Base-by-base conservation (phyloP, 2,797 vertebrate species). In the Pseudomugil tenellus region DNA sequence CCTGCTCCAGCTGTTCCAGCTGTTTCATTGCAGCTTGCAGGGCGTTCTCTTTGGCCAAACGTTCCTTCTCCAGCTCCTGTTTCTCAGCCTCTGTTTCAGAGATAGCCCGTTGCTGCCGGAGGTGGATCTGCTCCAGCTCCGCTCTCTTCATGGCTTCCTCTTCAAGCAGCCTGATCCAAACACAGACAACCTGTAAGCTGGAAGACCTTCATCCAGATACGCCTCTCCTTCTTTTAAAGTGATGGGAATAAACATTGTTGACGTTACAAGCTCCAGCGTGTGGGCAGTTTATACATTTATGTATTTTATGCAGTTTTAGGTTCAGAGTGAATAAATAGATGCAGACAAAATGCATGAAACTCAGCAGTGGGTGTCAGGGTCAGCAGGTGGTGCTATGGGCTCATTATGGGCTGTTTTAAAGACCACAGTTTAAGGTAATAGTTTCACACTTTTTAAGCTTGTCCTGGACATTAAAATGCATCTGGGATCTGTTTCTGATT, bases 41-140 rank as follows among this genome's bases (percentile, higher is more conserved):
- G 8, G 96, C 97, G 0, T 0, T 87, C 43, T 99, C 98, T 67
- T 99, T 98, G 63, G 91, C 81, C 74, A 91, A 54, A 0, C 95
- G 94, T 80, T 97, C 92, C 52, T 91, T 95, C 90, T 98, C 94
- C 87, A 99, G 88, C 87, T 96, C 95, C 92, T 96, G 93, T 83
- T 99, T 99, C 92, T 99, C 97, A 0, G 96, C 97, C 84, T 97
- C 95, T 0, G 97, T 98, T 77, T 95, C 93, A 4, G 95, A 95
- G 84, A 99, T 96, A 76, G 96, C 91, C 70, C 90, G 92, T 84
- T 97, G 96, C 92, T 99, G 98, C 83, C 87, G 91, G 83, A 95
- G 87, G 88, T 98, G 97, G 90, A 97, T 94, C 87, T 95, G 92
- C 84, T 99, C 98, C 83, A 99, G 71, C 76, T 97, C 96, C 0